A percentile compares a stretch with the other conserved stretches of the same genome.
Evolutionary conservation across 2,888 invertebrate genomes (phyloP).

Genomic region (Epirrita christyi): DNA sequence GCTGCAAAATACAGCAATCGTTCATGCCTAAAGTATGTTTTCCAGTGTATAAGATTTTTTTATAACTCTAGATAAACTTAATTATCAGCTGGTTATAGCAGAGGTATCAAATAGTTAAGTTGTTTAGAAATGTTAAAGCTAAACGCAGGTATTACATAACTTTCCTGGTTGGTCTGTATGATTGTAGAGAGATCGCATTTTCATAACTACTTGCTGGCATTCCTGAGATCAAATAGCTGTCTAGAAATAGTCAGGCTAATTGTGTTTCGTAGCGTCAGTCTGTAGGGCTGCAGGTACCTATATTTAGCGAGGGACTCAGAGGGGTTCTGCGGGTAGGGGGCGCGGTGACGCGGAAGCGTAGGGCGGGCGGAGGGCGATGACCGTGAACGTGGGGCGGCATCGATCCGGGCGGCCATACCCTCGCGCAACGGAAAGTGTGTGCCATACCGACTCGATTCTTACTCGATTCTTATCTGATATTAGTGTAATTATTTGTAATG

Average conservation of each 20-base stretch:
- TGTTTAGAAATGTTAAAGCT: too few species aligned
- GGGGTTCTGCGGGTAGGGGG: conserved; percentile 43
- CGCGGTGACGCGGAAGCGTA: conserved; percentile 79
- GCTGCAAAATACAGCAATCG: too few species aligned
- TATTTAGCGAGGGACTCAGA: conserved; percentile 66
- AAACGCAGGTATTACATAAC: too few species aligned
- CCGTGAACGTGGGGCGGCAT: conserved; percentile 84
- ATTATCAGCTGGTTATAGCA: too few species aligned
- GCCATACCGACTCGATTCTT: conserved; percentile 39
- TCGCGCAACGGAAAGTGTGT: conserved; percentile 80
- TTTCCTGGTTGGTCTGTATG: too few species aligned
- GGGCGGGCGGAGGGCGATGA: conserved; percentile 85
- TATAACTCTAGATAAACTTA: too few species aligned
- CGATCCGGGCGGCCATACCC: conserved; percentile 80
- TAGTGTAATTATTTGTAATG: neutral
- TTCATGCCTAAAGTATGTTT: too few species aligned
- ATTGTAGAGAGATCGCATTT: too few species aligned
- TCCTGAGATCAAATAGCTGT: conserved; percentile 43
- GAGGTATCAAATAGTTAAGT: too few species aligned
- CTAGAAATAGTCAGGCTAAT: conserved; percentile 79
- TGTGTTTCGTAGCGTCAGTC: conserved; percentile 75
- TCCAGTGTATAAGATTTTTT: too few species aligned
- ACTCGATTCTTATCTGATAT: conserved; percentile 32
- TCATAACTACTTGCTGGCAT: neutral
- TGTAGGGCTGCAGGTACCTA: conserved; percentile 73